Evolutionary conservation across 92 coral and sea anemone species (phyloP), one percentile per base, ranked within the genome.

Genomic region (Blastomussa wellsi): DNA sequence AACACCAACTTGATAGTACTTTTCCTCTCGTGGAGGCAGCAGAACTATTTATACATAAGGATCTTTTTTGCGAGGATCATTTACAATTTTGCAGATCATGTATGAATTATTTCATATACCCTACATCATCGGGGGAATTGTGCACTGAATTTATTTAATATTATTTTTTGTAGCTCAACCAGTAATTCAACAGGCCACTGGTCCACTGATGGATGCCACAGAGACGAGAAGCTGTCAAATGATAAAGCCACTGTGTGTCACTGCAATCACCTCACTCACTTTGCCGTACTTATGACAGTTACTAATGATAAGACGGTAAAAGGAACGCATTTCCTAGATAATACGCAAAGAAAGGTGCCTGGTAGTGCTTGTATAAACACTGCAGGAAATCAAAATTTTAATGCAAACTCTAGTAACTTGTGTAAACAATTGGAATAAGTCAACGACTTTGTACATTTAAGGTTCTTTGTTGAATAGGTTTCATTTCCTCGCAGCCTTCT

Each of bases 221-320:
- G 76, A 26, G 85, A 88, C 55, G 88, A 84, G 60, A 65, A 53
- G 15, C 32, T 68, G 51, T 94, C 95, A 5, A 73, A 64, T 69
- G 91, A 79, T 47, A 73, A 82, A 39, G 82, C 80, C 49, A 92
- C 98, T 17, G 92, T 82, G 37, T 94, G 98, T 42, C 86, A 64
- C 20, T 90, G 98, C 64, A 89, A 92, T 71, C 98, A 94, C 73
- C 85, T 94, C 38, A 92, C 98, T 42, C 89, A 89, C 72, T 94
- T 94, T 88, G 98, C 93, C 48, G 77, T 94, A 2, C 82, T 94
- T 39, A 94, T 94, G 95, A 88, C 87, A 76, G 88, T 94, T 19
- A 82, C 86, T 22, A 89, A 35, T 35, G 86, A 90, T 35, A 51
- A 74, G 16, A 53, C 88, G 88, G 95, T 89, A 86, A 7, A 39